Evolutionary conservation across 2,113 vertebrate genomes (phyloP), one percentile per base, ranked within the genome.

Genomic region (Petrocephalus microphthalmus): DNA sequence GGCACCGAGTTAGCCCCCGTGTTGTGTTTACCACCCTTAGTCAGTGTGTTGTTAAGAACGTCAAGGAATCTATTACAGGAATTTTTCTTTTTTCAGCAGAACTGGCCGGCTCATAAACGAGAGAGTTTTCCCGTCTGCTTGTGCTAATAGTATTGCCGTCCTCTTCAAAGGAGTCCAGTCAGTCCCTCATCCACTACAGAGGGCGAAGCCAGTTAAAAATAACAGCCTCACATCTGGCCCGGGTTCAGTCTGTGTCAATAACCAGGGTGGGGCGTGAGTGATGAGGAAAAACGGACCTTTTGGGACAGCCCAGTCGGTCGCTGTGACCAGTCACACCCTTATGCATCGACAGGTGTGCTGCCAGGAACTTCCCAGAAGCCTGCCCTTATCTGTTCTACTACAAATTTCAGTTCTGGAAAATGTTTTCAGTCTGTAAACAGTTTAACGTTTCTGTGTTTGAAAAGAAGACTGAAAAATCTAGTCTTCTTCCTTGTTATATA

Each of bases 361-460:
- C 19, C 47, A 84, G 51, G 6, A 0, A 19, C 19, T 89, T 89
- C 84, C 29, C 37, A 53, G 64, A 86, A 81, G 25, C 29, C 2
- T 20, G 10, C 51, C 4, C 20, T 52, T 84, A 47, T 45, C 20
- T 8, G 10, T 45, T 47, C 20, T 15, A 54, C 19, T 33, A 25
- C 20, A 37, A 17, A 49, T 47, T 85, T 56, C 6, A 56, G 37
- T 78, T 51, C 7, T 29, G 3, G 7, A 89, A 71, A 53, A 37
- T 49, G 64, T 53, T 88, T 85, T 88, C 47, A 29, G 17, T 54
- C 17, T 25, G 84, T 37, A 86, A 89, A 49, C 49, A 78, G 60
- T 57, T 52, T 53, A 71, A 37, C 20, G 20, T 56, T 52, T 20
- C 3, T 85, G 51, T 22, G 53, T 54, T 25, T 54, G 49, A 85